Evolutionary conservation across 2,113 vertebrate genomes (phyloP).

Genomic region (Litocranius walleri): DNA sequence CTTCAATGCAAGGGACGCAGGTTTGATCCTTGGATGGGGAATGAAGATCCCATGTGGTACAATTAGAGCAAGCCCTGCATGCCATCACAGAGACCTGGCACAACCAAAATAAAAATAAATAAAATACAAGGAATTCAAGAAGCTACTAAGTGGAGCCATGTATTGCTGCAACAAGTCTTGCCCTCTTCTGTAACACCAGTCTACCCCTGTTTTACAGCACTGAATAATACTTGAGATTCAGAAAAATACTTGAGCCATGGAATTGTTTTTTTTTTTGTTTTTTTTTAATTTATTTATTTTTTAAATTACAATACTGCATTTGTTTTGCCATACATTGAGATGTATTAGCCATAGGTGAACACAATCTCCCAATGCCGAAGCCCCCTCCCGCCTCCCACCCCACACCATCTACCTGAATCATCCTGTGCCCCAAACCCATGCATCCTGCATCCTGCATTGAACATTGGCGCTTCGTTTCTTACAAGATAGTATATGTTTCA

Average conservation of each 20-base stretch:
- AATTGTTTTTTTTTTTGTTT: too few species aligned
- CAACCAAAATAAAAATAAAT: background rate
- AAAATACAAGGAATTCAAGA: background rate
- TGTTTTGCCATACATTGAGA: too few species aligned
- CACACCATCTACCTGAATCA: too few species aligned
- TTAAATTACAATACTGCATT: too few species aligned
- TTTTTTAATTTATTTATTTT: too few species aligned
- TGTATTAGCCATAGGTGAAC: too few species aligned
- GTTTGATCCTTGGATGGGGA: background rate
- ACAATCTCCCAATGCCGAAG: too few species aligned
- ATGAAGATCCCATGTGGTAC: background rate
- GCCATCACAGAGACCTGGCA: background rate
- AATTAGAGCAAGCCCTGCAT: background rate
- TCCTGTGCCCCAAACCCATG: too few species aligned
- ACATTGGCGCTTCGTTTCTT: too few species aligned
- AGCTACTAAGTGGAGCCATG: background rate
- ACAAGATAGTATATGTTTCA: too few species aligned
- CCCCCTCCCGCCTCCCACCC: too few species aligned
- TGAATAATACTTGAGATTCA: background rate
- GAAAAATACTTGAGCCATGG: background rate
- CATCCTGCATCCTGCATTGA: too few species aligned
- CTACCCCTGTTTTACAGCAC: background rate
- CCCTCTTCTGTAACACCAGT: background rate
- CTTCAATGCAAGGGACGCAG: background rate
- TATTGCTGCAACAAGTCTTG: background rate